These are phyloP conservation scores for Puffinus mauretanicus DNA, from an alignment of 2,113 vertebrate species.

Conservation along the genomic window DNA sequence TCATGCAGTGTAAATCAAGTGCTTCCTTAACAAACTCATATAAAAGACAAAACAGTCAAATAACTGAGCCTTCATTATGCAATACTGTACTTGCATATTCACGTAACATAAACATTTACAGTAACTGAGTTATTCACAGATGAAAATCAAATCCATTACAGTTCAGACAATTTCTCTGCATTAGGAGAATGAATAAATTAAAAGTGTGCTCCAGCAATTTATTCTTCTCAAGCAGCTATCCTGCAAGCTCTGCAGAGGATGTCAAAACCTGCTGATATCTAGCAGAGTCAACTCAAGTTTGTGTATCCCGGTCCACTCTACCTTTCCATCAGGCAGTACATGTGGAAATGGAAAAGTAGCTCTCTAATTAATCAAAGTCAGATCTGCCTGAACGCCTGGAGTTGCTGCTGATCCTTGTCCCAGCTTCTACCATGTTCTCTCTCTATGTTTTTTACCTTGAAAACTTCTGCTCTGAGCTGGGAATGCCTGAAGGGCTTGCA, in stretches of 20 bases:
- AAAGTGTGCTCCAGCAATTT: constrained; percentile 73
- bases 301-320: constrained; percentile 79
- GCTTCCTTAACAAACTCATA: constrained; percentile 8
- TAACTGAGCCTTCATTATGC: constrained; percentile 31
- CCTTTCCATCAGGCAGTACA: constrained; percentile 88
- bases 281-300: constrained; percentile 81
- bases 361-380: constrained; percentile 99
- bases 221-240: constrained; percentile 72
- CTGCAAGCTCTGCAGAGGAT: constrained; percentile 80
- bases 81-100: constrained; percentile 20
- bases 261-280: constrained; percentile 89
- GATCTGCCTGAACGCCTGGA: constrained; percentile 93
- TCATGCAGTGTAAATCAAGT: constrained; percentile 1
- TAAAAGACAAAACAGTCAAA: constrained; percentile 31
- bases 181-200: constrained; percentile 78
- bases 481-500: constrained; percentile 89
- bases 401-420: constrained; percentile 91
- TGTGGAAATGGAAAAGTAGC: constrained; percentile 86
- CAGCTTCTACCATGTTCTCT: constrained; percentile 83
- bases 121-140: constrained; percentile 61
- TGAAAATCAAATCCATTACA: constrained; percentile 70
- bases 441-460: constrained; percentile 87
- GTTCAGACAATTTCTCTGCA: constrained; percentile 68
- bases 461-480: constrained; percentile 89
- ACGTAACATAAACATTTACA: constrained; percentile 71